Conservation (phyloP, 2,888 invertebrate genomes). For the Synanthedon tipuliformis region DNA sequence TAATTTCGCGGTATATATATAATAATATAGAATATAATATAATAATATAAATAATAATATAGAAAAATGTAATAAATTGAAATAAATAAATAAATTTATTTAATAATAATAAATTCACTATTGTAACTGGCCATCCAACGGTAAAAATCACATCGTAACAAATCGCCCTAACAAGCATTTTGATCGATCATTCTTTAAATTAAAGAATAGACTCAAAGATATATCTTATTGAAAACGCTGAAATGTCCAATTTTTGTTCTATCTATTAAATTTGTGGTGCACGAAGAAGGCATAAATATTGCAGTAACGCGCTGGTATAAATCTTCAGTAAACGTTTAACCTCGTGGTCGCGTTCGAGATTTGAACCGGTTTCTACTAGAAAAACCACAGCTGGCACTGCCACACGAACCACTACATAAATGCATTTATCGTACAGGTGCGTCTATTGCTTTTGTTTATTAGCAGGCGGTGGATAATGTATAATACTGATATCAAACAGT, state of each 20-base stretch:
- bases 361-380: conserved; percentile 5
- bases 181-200: too few relatives aligned
- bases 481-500: background rate
- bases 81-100: too few relatives aligned
- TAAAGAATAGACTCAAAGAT: too few relatives aligned
- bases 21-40: too few relatives aligned
- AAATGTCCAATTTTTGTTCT: background rate
- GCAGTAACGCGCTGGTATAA: conserved; percentile 7
- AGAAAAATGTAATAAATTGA: too few relatives aligned
- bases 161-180: too few relatives aligned
- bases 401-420: background rate
- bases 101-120: too few relatives aligned
- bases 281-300: conserved; percentile 11
- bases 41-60: too few relatives aligned
- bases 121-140: too few relatives aligned
- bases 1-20: too few relatives aligned
- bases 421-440: background rate
- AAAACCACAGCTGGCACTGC: conserved; percentile 2
- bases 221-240: too few relatives aligned
- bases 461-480: background rate
- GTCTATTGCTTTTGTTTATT: background rate
- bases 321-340: conserved; percentile 6
- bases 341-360: conserved; percentile 3
- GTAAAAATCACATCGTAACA: too few relatives aligned
- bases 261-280: conserved; percentile 8